phyloP scores from a whole-genome alignment of 2,113 vertebrate species.

The Hoplias malabaricus region DNA sequence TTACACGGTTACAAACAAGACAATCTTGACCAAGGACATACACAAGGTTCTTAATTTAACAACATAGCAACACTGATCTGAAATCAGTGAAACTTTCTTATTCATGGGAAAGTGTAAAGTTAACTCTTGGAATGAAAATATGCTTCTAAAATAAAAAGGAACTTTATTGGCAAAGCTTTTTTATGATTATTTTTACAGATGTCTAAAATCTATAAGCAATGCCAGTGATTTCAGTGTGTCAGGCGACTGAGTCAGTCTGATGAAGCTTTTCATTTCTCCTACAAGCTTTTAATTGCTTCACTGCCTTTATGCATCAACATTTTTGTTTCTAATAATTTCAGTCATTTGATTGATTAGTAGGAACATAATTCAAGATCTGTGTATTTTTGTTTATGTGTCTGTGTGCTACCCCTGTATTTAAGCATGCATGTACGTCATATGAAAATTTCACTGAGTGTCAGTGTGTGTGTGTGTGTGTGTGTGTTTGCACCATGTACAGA shows the following conservation, averaged over 20 bases:
- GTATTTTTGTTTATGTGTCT: constrained; percentile 4
- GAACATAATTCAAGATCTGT: constrained; percentile 70
- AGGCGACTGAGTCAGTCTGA: constrained; percentile 57
- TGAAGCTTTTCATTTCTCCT: constrained; percentile 60
- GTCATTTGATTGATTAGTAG: constrained; percentile 67
- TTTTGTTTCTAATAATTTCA: constrained; percentile 75
- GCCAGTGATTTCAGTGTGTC: neutral
- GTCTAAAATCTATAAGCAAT: neutral
- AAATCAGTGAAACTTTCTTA: neutral
- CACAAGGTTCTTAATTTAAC: neutral
- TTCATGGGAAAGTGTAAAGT: neutral
- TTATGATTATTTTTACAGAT: neutral
- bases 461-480: constrained; percentile 54
- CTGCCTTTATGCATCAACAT: constrained; percentile 70
- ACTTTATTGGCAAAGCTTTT: too few species aligned
- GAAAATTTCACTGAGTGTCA: constrained; percentile 2
- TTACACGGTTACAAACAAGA: too few species aligned
- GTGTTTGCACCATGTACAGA: constrained; percentile 66
- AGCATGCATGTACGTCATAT: constrained; percentile 8
- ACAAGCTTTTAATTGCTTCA: constrained; percentile 70
- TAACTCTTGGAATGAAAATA: too few species aligned
- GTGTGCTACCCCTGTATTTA: neutral
- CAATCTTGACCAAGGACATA: neutral
- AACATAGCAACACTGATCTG: neutral
- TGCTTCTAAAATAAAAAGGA: too few species aligned